phyloP scores from a whole-genome alignment of 2,888 invertebrate species.

The Heliconius sara region DNA sequence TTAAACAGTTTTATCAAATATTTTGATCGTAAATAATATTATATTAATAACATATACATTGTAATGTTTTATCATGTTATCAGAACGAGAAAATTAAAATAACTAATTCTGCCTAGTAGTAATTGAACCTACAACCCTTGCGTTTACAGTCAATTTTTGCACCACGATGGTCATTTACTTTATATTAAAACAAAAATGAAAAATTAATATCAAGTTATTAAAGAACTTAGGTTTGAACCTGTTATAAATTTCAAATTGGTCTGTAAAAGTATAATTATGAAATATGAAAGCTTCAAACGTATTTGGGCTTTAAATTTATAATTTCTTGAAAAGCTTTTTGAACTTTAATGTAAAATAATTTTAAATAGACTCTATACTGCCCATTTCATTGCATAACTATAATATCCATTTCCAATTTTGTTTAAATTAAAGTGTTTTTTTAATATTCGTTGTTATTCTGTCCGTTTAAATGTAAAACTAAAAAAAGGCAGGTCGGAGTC shows the following conservation, averaged over 20 bases:
- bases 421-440: too few relatives aligned
- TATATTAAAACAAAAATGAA: not conserved
- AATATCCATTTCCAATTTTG: too few relatives aligned
- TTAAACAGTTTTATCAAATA: not conserved
- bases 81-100: not conserved
- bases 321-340: not conserved
- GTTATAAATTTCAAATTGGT: conserved; percentile 1
- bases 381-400: not conserved
- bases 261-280: not conserved
- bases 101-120: too few relatives aligned
- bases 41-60: too few relatives aligned
- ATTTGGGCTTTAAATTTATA: conserved; percentile 6
- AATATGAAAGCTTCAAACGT: not conserved
- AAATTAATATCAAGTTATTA: not conserved
- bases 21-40: not conserved
- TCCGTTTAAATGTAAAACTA: not conserved
- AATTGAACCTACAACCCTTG: not conserved
- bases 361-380: not conserved
- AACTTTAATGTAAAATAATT: not conserved
- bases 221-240: not conserved
- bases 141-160: not conserved
- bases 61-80: not conserved
- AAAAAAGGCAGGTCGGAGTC: not conserved
- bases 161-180: not conserved
- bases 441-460: too few relatives aligned